A percentile compares a stretch with the other conserved stretches of the same genome.
Conservation (phyloP, 2,888 invertebrate genomes). For the Tetragonula carbonaria region DNA sequence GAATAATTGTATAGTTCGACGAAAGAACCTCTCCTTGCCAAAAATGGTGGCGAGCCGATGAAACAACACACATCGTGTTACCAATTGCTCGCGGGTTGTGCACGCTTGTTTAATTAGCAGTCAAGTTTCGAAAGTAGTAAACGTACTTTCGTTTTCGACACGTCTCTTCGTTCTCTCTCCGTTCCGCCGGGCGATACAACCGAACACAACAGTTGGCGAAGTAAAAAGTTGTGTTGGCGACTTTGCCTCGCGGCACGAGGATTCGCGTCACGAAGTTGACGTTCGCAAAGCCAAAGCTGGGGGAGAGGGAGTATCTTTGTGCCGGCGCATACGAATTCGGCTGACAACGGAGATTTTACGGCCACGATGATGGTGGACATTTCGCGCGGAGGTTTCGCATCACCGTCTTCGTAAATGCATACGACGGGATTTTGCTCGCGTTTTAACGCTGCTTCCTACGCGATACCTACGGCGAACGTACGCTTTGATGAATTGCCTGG, state of each 20-base stretch:
- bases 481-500: background rate
- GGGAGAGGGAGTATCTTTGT: constrained; percentile 4
- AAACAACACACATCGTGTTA: background rate
- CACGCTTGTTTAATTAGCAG: constrained; percentile 11
- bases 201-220: background rate
- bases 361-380: no score
- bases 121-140: constrained; percentile 1
- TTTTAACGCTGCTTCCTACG: background rate
- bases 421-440: background rate
- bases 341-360: background rate
- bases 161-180: background rate
- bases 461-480: background rate
- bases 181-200: background rate
- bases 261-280: constrained; percentile 30
- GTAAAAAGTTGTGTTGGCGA: constrained; percentile 6
- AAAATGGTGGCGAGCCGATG: background rate
- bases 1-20: constrained; percentile 8
- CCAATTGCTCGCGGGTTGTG: background rate
- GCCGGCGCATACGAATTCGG: constrained; percentile 14
- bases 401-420: background rate
- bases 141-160: constrained; percentile 29
- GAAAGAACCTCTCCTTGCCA: background rate
- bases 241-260: background rate
- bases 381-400: background rate
- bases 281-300: constrained; percentile 5